These are phyloP conservation scores for Drosophila lacicola DNA, from an alignment of 2,888 invertebrate genomes.

Conservation along the genomic window DNA sequence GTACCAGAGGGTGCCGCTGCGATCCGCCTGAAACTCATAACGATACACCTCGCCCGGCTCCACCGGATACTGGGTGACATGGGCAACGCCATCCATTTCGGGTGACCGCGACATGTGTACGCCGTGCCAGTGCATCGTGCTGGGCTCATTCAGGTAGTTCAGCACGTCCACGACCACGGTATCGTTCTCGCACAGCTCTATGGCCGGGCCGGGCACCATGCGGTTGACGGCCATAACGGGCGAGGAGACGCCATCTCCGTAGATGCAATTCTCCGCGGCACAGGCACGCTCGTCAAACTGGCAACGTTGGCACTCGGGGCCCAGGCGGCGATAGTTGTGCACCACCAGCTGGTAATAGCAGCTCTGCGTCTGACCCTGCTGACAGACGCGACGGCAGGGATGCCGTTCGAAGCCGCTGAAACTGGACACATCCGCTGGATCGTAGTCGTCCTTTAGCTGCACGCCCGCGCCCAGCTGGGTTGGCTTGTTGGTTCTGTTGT, in stretches of 20 bases:
- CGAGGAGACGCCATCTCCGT: conserved; percentile 79
- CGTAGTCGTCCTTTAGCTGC: conserved; percentile 57
- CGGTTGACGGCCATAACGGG: conserved; percentile 82
- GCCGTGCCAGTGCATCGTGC: conserved; percentile 83
- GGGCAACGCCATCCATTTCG: conserved; percentile 82
- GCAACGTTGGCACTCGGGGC: conserved; percentile 80
- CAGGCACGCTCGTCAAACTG: conserved; percentile 72
- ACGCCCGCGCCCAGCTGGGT: neutral
- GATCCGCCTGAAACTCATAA: conserved; percentile 79
- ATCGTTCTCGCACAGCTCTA: conserved; percentile 83
- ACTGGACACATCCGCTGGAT: conserved; percentile 52
- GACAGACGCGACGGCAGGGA: conserved; percentile 81
- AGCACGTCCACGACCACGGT: conserved; percentile 81
- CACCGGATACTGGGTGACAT: conserved; percentile 81
- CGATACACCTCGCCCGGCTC: conserved; percentile 81
- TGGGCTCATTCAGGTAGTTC: conserved; percentile 79
- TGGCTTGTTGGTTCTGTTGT: conserved; percentile 51
- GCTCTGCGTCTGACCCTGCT: conserved; percentile 71
- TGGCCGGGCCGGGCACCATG: conserved; percentile 81
- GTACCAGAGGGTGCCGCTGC: conserved; percentile 82
- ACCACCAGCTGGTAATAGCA: conserved; percentile 82
- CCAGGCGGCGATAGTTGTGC: conserved; percentile 81
- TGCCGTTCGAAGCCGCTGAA: conserved; percentile 74
- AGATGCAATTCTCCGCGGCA: conserved; percentile 76
- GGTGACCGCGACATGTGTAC: conserved; percentile 78